These are phyloP conservation scores for Amphibalanus amphitrite DNA, from an alignment of 1,140 invertebrate genomes.

Conservation along the genomic window DNA sequence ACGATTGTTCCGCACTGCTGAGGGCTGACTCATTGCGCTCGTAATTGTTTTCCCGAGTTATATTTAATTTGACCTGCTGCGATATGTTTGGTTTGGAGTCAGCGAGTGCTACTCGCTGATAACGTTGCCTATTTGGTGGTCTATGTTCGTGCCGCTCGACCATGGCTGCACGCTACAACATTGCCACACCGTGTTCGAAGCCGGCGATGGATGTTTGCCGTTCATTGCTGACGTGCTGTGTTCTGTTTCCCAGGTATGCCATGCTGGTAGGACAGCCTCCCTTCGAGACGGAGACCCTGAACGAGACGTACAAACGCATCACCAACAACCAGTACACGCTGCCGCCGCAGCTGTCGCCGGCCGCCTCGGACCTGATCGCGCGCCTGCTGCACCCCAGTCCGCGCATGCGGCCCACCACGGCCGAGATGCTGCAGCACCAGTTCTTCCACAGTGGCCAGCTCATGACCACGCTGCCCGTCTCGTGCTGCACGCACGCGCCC, in stretches of 20 bases:
- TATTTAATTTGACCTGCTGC: no score
- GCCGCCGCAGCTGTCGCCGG: conserved; percentile 44
- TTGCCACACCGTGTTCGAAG: no score
- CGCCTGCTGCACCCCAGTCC: conserved; percentile 71
- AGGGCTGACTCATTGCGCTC: no score
- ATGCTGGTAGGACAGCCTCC: conserved; percentile 84
- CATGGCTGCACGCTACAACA: no score
- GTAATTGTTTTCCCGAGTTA: no score
- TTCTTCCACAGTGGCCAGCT: conserved; percentile 40
- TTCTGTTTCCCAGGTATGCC: conserved; percentile 63
- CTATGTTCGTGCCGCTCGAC: no score
- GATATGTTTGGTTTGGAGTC: no score
- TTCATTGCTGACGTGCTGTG: no score
- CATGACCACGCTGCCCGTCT: conserved; percentile 9
- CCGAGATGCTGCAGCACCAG: conserved; percentile 51
- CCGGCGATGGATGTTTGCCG: no score
- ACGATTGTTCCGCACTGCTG: no score
- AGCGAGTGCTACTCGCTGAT: no score
- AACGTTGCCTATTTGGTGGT: no score
- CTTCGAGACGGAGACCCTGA: conserved; percentile 71
- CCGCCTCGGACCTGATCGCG: conserved; percentile 62
- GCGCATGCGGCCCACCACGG: conserved; percentile 53
- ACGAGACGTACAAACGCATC: conserved; percentile 80
- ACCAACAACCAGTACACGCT: conserved; percentile 83
- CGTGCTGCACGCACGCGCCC: conserved; percentile 18